Evolutionary conservation across 2,113 vertebrate genomes (phyloP), one percentile per base, ranked within the genome.

Genomic region (Sialia sialis): DNA sequence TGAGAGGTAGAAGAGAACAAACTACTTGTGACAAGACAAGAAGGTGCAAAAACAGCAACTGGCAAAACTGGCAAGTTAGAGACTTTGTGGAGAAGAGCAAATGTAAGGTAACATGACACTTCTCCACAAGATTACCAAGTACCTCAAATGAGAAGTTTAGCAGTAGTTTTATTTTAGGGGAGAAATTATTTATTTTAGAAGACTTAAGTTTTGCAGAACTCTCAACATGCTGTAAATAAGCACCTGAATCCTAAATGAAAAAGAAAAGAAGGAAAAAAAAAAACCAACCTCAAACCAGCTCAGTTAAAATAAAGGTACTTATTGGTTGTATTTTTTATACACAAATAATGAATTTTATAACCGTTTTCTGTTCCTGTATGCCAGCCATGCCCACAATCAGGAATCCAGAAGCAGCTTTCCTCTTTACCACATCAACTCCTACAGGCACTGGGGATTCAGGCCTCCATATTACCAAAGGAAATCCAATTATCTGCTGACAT

Each of bases 401-500:
- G 36, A 94, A 56, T 69, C 12, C 38, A 69, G 68, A 88, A 88
- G 59, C 36, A 77, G 75, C 43, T 85, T 51, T 84, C 32, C 29
- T 79, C 43, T 87, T 64, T 38, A 89, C 41, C 60, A 66, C 43
- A 62, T 63, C 25, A 87, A 3, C 48, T 89, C 26, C 69, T 66
- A 63, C 51, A 64, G 69, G 52, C n/a, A 12, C 29, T 19, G 29
- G 21, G 67, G 60, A 77, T 84, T 73, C 79, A 89, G 68, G 49
- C 60, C 68, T 84, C 87, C 15, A 4, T 23, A 55, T 59, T 79
- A 59, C 30, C 11, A 5, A 26, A 67, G 49, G 48, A 74, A 93
- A 97, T 94, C 94, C 90, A 60, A 82, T 96, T 94, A 91, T 48
- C 69, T 12, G 3, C 41, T 94, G 93, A 89, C 94, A 93, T 90